phyloP scores from a whole-genome alignment of 2,888 invertebrate species.

The Nomada goodeniana region DNA sequence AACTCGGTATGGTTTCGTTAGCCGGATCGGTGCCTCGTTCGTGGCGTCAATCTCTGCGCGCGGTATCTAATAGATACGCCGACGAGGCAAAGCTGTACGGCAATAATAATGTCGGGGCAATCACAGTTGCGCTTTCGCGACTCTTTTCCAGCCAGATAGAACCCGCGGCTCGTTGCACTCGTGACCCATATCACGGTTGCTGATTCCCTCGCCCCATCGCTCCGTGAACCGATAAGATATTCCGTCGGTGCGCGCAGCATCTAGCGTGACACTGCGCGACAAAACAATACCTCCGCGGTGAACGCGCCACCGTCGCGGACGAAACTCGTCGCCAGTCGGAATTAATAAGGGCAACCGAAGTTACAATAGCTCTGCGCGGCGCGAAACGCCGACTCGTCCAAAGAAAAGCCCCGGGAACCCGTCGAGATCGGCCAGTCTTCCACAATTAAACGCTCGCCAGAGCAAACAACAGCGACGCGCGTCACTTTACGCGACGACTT shows the following conservation, averaged over 20 bases:
- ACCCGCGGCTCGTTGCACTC: slow-evolving; percentile 16
- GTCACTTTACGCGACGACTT: slow-evolving; percentile 48
- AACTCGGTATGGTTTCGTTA: background rate
- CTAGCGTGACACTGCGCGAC: background rate
- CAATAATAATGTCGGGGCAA: too few species aligned
- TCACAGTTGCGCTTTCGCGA: too few species aligned
- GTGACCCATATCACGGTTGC: slow-evolving; percentile 62
- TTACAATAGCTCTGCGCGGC: too few species aligned
- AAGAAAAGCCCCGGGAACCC: background rate
- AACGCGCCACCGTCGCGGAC: too few species aligned
- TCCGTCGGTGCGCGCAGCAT: slow-evolving; percentile 39
- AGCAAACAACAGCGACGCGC: slow-evolving; percentile 12
- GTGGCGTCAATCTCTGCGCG: too few species aligned
- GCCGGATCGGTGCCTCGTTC: too few species aligned
- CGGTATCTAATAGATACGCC: too few species aligned
- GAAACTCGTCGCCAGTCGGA: background rate
- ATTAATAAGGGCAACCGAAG: background rate
- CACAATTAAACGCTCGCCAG: background rate
- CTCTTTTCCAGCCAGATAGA: background rate
- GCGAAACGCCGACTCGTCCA: too few species aligned
- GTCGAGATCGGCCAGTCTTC: too few species aligned
- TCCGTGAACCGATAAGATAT: slow-evolving; percentile 59
- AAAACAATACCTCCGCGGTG: too few species aligned
- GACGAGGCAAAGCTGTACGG: background rate
- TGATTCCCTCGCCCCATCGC: slow-evolving; percentile 33